Evolutionary conservation across 2,888 invertebrate genomes (phyloP).

Genomic region (Gastracanthus pulcherrimus): DNA sequence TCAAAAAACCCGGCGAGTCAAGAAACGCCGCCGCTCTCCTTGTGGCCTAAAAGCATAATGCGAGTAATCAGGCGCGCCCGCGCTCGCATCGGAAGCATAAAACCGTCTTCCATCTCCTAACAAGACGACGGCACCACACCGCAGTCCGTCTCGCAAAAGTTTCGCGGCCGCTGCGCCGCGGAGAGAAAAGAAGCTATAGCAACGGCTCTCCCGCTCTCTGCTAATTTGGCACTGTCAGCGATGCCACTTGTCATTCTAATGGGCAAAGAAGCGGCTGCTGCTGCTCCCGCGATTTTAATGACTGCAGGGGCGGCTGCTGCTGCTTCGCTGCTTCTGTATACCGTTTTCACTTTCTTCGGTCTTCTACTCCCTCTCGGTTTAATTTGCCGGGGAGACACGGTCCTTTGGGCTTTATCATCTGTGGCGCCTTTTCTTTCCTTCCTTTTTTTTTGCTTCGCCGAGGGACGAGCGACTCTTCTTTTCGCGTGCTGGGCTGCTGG

Average conservation of each 20-base stretch:
- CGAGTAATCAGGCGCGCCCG: constrained; percentile 49
- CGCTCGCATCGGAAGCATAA: constrained; percentile 41
- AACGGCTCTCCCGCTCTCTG: neutral
- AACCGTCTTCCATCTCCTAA: constrained; percentile 35
- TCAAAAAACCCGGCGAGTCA: neutral
- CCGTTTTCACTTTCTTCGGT: constrained; percentile 41
- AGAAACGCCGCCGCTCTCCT: neutral
- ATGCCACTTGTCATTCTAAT: constrained; percentile 75
- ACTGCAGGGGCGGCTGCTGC: constrained; percentile 40
- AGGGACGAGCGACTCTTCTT: neutral
- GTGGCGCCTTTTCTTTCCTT: constrained; percentile 57
- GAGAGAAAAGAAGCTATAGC: constrained; percentile 37
- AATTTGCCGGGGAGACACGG: constrained; percentile 68
- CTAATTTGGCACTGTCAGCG: constrained; percentile 76
- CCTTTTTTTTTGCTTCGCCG: neutral
- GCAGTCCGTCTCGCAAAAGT: neutral
- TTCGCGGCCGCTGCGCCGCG: too few relatives aligned
- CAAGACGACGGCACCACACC: constrained; percentile 8
- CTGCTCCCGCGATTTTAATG: constrained; percentile 68
- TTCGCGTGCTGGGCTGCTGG: neutral
- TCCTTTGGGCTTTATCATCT: constrained; percentile 69
- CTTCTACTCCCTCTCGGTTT: constrained; percentile 66
- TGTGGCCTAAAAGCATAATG: constrained; percentile 32
- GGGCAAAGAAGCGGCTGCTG: constrained; percentile 67
- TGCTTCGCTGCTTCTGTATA: too few relatives aligned